Conservation (phyloP, 92 coral and sea anemone species). For the Muricea muricata region DNA sequence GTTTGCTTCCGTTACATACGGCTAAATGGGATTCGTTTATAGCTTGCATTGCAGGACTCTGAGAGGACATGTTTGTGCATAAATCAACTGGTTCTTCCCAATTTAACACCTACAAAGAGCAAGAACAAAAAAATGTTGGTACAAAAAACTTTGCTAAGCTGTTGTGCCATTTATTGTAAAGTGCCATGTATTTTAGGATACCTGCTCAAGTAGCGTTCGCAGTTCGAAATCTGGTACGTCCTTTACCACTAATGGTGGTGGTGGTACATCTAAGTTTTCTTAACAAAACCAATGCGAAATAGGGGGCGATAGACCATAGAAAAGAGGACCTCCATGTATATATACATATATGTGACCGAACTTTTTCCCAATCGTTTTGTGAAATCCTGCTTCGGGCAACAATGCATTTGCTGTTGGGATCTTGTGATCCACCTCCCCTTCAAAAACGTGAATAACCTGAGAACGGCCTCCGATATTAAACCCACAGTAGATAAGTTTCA, state of each 20-base stretch:
- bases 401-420: neutral
- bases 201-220: conserved; percentile 1
- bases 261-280: neutral
- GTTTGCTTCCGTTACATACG: neutral
- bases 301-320: neutral
- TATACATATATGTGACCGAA: conserved; percentile 4
- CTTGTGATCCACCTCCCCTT: no score
- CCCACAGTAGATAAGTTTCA: neutral
- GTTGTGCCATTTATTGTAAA: no score
- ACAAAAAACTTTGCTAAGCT: no score
- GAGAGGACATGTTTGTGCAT: conserved; percentile 30
- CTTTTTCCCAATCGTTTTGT: neutral
- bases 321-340: neutral
- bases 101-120: conserved; percentile 28
- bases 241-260: conserved; percentile 4
- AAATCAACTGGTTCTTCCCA: conserved; percentile 32
- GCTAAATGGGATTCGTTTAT: neutral
- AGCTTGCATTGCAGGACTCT: neutral
- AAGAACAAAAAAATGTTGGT: no score
- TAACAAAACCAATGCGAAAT: conserved; percentile 1
- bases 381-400: neutral
- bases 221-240: neutral
- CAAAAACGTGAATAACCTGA: neutral
- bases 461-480: neutral
- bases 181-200: no score